Evolutionary conservation across 2,888 invertebrate genomes (phyloP).

Genomic region (Pomacea canaliculata): DNA sequence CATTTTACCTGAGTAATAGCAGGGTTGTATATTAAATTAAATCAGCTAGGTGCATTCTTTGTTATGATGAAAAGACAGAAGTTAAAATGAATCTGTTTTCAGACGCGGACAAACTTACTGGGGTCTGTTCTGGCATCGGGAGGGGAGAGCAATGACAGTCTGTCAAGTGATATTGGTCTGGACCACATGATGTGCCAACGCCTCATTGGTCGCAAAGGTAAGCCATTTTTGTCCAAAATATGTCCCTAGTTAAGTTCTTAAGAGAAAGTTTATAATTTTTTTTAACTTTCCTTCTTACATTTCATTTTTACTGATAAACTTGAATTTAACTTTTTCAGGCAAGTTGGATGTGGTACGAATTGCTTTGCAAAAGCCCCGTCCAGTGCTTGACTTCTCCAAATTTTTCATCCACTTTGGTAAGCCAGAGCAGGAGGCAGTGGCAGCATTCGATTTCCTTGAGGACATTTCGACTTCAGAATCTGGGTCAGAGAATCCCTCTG

Average conservation of each 20-base stretch:
- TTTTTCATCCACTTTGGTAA: constrained; percentile 52
- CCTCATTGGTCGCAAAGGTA: constrained; percentile 48
- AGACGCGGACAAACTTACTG: constrained; percentile 39
- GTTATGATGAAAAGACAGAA: no score
- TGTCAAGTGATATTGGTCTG: constrained; percentile 59
- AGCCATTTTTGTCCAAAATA: neutral
- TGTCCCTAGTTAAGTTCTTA: neutral
- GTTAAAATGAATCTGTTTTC: constrained; percentile 9
- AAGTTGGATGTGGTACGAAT: constrained; percentile 34
- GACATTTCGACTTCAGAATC: constrained; percentile 44
- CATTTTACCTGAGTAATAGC: no score
- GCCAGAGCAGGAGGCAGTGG: constrained; percentile 54
- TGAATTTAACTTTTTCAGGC: constrained; percentile 31
- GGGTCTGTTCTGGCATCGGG: constrained; percentile 46
- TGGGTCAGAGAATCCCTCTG: constrained; percentile 11
- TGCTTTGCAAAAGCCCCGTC: constrained; percentile 26
- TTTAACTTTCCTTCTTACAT: no score
- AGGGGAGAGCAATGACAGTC: constrained; percentile 57
- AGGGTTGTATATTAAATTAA: no score
- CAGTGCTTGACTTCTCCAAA: constrained; percentile 44
- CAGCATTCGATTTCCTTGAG: constrained; percentile 58
- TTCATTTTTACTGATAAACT: no score
- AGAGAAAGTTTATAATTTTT: neutral
- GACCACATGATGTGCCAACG: constrained; percentile 62
- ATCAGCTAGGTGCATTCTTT: no score